Percentiles rank a stretch among this genome's conserved stretches.
Evolutionary conservation across 2,797 vertebrate species (phyloP).

Genomic region (Falco cherrug): DNA sequence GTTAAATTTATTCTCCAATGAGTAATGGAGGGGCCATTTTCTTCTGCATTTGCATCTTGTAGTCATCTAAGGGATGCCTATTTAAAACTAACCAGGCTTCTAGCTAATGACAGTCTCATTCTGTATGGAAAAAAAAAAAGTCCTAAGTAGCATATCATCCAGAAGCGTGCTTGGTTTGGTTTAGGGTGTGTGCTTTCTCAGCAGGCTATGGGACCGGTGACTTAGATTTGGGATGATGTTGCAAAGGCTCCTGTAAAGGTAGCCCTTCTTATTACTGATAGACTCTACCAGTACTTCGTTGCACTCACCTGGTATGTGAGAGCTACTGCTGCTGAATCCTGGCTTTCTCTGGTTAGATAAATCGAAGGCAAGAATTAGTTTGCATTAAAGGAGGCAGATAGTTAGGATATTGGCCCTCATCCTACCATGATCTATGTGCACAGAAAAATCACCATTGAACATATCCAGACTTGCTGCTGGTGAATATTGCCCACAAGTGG

Average conservation of each 20-base stretch:
- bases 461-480: neutral
- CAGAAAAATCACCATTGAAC: neutral
- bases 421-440: neutral
- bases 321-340: neutral
- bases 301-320: neutral
- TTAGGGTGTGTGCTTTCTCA: neutral
- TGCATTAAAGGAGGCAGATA: neutral
- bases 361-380: neutral
- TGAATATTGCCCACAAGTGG: neutral
- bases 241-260: neutral
- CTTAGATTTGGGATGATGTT: neutral
- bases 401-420: neutral
- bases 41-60: neutral
- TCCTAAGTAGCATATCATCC: neutral
- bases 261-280: neutral
- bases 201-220: rapidly evolving
- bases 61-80: neutral
- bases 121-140: neutral
- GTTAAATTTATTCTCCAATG: neutral
- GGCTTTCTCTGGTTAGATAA: neutral
- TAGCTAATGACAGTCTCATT: neutral
- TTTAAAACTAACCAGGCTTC: neutral
- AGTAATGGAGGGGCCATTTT: neutral
- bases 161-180: neutral
- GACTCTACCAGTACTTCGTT: neutral